These are phyloP conservation scores for Thecophora atra DNA, from an alignment of 2,888 invertebrate species.

Conservation along the genomic window DNA sequence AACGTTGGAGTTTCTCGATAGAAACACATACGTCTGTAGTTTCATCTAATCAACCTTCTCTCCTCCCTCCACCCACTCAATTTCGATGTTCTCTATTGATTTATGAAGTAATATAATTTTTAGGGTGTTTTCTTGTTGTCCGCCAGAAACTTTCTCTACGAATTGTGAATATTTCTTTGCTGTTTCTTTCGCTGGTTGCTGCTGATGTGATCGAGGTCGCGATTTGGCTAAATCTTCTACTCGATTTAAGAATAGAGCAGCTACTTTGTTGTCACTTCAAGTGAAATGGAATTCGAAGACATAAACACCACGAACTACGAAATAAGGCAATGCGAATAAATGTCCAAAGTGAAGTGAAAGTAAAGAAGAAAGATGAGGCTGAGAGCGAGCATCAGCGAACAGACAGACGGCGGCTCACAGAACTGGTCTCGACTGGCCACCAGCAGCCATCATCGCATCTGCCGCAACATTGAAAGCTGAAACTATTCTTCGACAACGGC, in stretches of 20 bases:
- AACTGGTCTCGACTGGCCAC: slow-evolving; percentile 26
- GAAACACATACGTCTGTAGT: too few species aligned
- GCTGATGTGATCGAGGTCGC: too few species aligned
- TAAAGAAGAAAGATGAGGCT: slow-evolving; percentile 35
- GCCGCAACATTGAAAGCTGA: slow-evolving; percentile 18
- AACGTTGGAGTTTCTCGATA: too few species aligned
- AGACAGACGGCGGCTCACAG: slow-evolving; percentile 26
- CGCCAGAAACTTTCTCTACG: slow-evolving; percentile 57
- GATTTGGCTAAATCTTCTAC: too few species aligned
- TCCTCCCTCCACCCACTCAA: not conserved
- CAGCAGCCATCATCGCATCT: slow-evolving; percentile 12
- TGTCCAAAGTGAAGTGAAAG: slow-evolving; percentile 42
- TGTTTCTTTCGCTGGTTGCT: slow-evolving; percentile 5
- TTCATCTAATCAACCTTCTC: too few species aligned
- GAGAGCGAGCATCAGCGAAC: not conserved
- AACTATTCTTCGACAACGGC: slow-evolving; percentile 35
- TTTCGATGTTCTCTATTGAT: slow-evolving; percentile 40
- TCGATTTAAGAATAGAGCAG: not conserved
- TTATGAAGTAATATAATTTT: slow-evolving; percentile 54
- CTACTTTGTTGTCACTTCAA: slow-evolving; percentile 45
- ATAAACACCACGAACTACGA: not conserved
- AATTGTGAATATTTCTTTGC: slow-evolving; percentile 52
- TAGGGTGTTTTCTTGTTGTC: not conserved
- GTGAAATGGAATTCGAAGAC: slow-evolving; percentile 16
- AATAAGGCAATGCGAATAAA: slow-evolving; percentile 18